Evolutionary conservation across 2,113 vertebrate species (phyloP).

Genomic region (Syngnathoides biaculeatus): DNA sequence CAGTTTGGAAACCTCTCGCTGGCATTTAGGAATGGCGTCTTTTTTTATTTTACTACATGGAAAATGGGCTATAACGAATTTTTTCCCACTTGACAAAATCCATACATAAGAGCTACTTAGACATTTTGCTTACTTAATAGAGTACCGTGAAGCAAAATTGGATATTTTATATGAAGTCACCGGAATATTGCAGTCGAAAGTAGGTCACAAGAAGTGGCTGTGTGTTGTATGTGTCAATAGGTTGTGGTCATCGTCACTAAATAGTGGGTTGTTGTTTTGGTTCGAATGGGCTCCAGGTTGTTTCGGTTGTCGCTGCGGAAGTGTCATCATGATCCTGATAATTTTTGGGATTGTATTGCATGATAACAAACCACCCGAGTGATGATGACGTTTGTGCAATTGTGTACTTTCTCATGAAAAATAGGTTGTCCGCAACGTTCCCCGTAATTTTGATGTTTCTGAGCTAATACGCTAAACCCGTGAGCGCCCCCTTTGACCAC

Average conservation of each 20-base stretch:
- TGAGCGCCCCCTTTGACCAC: no score
- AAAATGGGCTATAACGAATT: background rate
- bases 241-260: slow-evolving; percentile 12
- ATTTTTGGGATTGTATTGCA: no score
- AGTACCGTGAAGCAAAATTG: no score
- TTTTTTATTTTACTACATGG: background rate
- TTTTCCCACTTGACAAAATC: background rate
- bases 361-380: no score
- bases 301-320: slow-evolving; percentile 57
- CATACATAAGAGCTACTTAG: background rate
- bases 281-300: slow-evolving; percentile 54
- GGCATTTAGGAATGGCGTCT: background rate
- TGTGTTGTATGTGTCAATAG: background rate
- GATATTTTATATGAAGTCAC: no score
- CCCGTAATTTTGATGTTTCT: no score
- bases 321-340: slow-evolving; percentile 64
- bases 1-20: background rate
- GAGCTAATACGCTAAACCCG: no score
- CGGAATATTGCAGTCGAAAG: background rate
- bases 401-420: slow-evolving; percentile 33
- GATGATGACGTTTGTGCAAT: slow-evolving; percentile 12
- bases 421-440: no score
- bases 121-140: background rate
- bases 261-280: slow-evolving; percentile 58
- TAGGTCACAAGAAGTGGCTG: background rate